Conservation (phyloP, 2,888 invertebrate genomes). For the Synanthedon vespiformis region DNA sequence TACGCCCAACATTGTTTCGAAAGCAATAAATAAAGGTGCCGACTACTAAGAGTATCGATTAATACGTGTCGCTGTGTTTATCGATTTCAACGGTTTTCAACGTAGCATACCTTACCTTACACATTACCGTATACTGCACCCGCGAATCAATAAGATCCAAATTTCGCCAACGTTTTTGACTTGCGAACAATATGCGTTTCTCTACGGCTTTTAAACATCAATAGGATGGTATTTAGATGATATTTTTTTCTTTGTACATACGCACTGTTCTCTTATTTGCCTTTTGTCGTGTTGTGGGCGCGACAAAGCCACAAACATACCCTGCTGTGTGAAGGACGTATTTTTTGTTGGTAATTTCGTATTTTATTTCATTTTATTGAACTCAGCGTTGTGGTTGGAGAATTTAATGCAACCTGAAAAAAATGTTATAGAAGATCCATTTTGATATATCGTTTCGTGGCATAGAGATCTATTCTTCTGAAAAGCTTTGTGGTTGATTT, state of each 20-base stretch:
- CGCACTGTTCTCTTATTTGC: slow-evolving; percentile 67
- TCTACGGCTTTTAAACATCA: slow-evolving; percentile 67
- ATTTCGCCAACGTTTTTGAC: slow-evolving; percentile 62
- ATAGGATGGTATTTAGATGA: slow-evolving; percentile 64
- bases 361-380: slow-evolving; percentile 63
- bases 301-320: slow-evolving; percentile 67
- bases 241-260: slow-evolving; percentile 44
- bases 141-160: slow-evolving; percentile 57
- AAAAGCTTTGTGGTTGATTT: slow-evolving; percentile 35
- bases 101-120: slow-evolving; percentile 9
- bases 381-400: slow-evolving; percentile 31
- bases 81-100: slow-evolving; percentile 21
- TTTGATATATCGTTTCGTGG: slow-evolving; percentile 56
- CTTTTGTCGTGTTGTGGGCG: slow-evolving; percentile 66
- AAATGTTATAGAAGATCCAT: slow-evolving; percentile 54
- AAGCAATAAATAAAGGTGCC: not conserved
- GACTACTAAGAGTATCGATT: not conserved
- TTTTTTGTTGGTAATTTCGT: slow-evolving; percentile 56
- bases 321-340: slow-evolving; percentile 56
- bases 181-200: slow-evolving; percentile 55
- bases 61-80: slow-evolving; percentile 3
- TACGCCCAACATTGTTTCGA: not conserved
- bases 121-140: slow-evolving; percentile 15
- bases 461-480: slow-evolving; percentile 38
- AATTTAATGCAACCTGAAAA: slow-evolving; percentile 21